Evolutionary conservation across 2,888 invertebrate species (phyloP).

Genomic region (Heteromyza rotundicornis): DNA sequence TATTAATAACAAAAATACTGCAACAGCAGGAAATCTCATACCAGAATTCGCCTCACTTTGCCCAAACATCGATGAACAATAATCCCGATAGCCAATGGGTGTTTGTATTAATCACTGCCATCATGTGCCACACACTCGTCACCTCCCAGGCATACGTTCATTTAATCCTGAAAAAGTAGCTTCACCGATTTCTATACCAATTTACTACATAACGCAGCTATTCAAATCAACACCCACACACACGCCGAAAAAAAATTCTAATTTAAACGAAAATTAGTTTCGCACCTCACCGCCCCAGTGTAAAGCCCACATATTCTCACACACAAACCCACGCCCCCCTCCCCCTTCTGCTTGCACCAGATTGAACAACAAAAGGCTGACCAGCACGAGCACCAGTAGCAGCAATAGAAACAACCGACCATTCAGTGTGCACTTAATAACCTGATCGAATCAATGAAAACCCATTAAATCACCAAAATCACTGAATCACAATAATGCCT

Average conservation of each 20-base stretch:
- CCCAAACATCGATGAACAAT: too few species aligned
- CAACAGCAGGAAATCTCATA: too few species aligned
- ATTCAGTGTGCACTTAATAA: slow-evolving; percentile 1
- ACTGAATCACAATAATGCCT: not conserved
- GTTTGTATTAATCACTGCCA: too few species aligned
- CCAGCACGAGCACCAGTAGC: not conserved
- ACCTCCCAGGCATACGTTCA: not conserved
- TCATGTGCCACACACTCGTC: too few species aligned
- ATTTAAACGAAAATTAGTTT: not conserved
- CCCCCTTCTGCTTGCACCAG: too few species aligned
- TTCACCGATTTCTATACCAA: not conserved
- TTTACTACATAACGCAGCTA: not conserved
- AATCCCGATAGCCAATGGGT: too few species aligned
- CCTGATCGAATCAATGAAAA: slow-evolving; percentile 1
- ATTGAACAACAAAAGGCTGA: too few species aligned
- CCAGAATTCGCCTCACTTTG: too few species aligned
- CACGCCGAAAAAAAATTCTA: not conserved
- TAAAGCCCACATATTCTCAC: too few species aligned
- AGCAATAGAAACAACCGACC: not conserved
- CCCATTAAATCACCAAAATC: not conserved
- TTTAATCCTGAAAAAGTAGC: not conserved
- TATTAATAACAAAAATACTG: too few species aligned
- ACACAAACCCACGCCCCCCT: too few species aligned
- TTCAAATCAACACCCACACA: not conserved
- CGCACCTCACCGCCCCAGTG: not conserved